Percentiles rank a stretch among this genome's conserved stretches.
Conservation (phyloP, 2,797 vertebrate genomes). For the Peromyscus nudipes region DNA sequence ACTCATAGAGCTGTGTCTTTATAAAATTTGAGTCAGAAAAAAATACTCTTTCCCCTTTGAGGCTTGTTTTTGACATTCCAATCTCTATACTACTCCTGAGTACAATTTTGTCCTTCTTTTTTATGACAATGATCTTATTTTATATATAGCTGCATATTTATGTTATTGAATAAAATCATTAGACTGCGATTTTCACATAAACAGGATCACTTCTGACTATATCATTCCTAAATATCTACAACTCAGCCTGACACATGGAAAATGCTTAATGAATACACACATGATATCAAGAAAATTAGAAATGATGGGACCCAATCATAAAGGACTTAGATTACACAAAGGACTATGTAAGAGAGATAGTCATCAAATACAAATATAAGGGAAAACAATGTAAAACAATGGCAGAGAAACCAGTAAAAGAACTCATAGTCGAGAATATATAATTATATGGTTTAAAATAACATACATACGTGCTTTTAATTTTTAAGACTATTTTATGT, state of each 20-base stretch:
- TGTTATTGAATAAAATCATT: background rate
- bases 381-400: background rate
- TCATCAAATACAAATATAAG: background rate
- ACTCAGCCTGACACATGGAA: background rate
- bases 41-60: background rate
- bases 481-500: background rate
- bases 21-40: slow-evolving; percentile 46
- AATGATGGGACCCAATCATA: background rate
- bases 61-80: background rate
- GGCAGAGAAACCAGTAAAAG: background rate
- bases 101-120: background rate
- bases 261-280: slow-evolving; percentile 23
- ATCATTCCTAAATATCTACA: background rate
- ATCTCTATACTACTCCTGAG: background rate
- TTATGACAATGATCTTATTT: slow-evolving; percentile 22
- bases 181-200: background rate
- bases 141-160: background rate
- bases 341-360: background rate
- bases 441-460: background rate
- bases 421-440: background rate
- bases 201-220: background rate
- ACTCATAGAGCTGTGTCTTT: background rate
- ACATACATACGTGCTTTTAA: background rate
- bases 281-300: slow-evolving; percentile 12
- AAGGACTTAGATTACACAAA: background rate